phyloP scores from a whole-genome alignment of 2,888 invertebrate genomes.

The Acanthopleura granulata region DNA sequence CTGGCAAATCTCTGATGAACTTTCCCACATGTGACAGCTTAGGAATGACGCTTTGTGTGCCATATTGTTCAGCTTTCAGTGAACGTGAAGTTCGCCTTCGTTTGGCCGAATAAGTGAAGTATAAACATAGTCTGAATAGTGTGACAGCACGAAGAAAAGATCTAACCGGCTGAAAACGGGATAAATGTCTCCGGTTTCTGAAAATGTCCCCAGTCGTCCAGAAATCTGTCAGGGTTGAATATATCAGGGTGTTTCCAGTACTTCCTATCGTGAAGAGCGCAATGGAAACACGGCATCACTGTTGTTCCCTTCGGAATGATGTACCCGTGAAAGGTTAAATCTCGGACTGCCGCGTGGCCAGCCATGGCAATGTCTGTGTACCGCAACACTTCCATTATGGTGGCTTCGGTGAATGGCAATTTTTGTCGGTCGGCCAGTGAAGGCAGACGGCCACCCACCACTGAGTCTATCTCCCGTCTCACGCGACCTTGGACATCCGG shows the following conservation, averaged over 20 bases:
- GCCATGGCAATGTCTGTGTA: not conserved
- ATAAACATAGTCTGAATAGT: too few relatives aligned
- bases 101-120: too few relatives aligned
- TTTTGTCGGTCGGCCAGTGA: not conserved
- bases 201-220: not conserved
- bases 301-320: slow-evolving; percentile 1
- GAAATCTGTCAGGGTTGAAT: not conserved
- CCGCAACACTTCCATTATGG: not conserved
- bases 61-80: too few relatives aligned
- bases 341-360: not conserved
- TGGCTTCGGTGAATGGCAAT: not conserved
- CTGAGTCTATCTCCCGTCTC: not conserved
- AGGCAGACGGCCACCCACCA: not conserved
- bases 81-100: too few relatives aligned
- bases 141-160: too few relatives aligned
- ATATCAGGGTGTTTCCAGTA: not conserved
- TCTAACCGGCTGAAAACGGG: not conserved
- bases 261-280: not conserved
- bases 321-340: not conserved
- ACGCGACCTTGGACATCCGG: not conserved
- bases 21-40: too few relatives aligned
- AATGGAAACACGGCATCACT: not conserved
- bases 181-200: not conserved
- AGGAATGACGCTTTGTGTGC: too few relatives aligned
- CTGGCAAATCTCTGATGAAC: too few relatives aligned